phyloP scores from a whole-genome alignment of 2,113 vertebrate genomes.

The Coregonus clupeaformis region DNA sequence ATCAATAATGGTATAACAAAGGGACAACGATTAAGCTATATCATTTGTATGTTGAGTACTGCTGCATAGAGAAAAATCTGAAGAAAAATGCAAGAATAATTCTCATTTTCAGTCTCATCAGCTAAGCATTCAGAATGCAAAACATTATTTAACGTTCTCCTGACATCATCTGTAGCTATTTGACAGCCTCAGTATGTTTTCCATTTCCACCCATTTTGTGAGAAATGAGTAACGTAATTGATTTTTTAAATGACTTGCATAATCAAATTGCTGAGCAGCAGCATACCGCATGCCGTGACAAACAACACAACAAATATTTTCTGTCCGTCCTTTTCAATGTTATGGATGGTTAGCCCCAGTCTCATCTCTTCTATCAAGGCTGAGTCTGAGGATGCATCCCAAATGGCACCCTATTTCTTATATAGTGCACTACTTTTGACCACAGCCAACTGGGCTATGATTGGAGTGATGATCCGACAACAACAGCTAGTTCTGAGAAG shows the following conservation, averaged over 20 bases:
- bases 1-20: no score
- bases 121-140: no score
- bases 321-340: conserved; percentile 51
- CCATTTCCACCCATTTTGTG: conserved; percentile 3
- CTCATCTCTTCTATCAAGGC: conserved; percentile 41
- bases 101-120: no score
- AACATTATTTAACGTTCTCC: no score
- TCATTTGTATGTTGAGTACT: no score
- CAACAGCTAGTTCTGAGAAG: conserved; percentile 45
- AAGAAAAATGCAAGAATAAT: no score
- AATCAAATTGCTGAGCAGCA: conserved; percentile 29
- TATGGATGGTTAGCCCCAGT: conserved; percentile 49
- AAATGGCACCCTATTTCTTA: conserved; percentile 43
- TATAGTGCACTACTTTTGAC: no score
- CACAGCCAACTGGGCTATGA: conserved; percentile 61
- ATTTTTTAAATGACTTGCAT: conserved; percentile 27
- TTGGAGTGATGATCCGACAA: conserved; percentile 61
- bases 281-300: no score
- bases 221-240: conserved; percentile 2
- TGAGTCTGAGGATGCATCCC: conserved; percentile 1
- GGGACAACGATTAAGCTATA: no score
- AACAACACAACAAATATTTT: conserved; percentile 34
- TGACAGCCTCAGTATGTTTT: no score
- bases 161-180: no score
- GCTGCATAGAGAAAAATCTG: no score